These are phyloP conservation scores for Chymomyza procnemis DNA, from an alignment of 2,888 invertebrate species.

Conservation along the genomic window DNA sequence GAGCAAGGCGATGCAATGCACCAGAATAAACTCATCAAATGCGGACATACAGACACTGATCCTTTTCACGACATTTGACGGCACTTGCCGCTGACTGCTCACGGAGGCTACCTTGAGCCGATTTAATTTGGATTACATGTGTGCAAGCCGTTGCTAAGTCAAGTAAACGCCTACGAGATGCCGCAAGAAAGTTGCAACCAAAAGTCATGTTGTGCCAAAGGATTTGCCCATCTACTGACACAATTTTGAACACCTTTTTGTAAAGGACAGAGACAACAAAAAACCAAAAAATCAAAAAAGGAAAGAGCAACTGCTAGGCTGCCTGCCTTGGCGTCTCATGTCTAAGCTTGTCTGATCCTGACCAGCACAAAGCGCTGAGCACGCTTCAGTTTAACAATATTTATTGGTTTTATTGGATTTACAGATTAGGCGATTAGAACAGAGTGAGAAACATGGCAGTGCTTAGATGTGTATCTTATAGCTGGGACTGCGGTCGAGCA, in stretches of 20 bases:
- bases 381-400: conserved; percentile 72
- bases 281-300: too few relatives aligned
- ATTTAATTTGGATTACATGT: conserved; percentile 76
- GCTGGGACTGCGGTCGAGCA: neutral
- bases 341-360: conserved; percentile 55
- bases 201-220: conserved; percentile 75
- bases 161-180: conserved; percentile 76
- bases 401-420: conserved; percentile 76
- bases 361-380: conserved; percentile 56
- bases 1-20: neutral
- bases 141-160: conserved; percentile 75
- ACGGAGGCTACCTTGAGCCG: conserved; percentile 49
- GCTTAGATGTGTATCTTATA: conserved; percentile 44
- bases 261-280: too few relatives aligned
- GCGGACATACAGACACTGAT: conserved; percentile 52
- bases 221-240: conserved; percentile 57
- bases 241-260: conserved; percentile 62
- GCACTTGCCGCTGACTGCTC: conserved; percentile 31
- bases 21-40: conserved; percentile 62
- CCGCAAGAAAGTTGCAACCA: conserved; percentile 23
- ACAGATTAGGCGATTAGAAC: conserved; percentile 53
- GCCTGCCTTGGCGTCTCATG: conserved; percentile 28
- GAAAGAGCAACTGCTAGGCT: neutral
- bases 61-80: conserved; percentile 31
- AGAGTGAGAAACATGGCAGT: conserved; percentile 42